A percentile compares a stretch with the other conserved stretches of the same genome.
Conservation (phyloP, 2,113 vertebrate species). For the Periophthalmus modestus region DNA sequence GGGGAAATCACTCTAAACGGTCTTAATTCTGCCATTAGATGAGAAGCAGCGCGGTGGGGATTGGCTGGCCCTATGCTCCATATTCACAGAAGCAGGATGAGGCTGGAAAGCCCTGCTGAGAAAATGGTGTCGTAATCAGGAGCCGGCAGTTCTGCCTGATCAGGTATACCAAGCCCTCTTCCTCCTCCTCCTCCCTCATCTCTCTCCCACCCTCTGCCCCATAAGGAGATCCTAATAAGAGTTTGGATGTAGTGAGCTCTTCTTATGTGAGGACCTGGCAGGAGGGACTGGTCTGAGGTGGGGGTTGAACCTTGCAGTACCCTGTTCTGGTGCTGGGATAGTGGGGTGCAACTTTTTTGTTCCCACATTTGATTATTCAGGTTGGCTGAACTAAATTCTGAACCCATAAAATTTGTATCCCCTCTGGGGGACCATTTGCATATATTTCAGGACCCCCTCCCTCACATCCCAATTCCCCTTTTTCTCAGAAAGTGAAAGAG, state of each 20-base stretch:
- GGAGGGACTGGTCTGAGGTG: slow-evolving; percentile 69
- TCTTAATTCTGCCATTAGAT: slow-evolving; percentile 99
- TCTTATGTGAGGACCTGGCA: slow-evolving; percentile 75
- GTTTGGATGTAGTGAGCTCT: slow-evolving; percentile 72
- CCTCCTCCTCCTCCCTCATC: slow-evolving; percentile 59
- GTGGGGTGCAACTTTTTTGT: slow-evolving; percentile 69
- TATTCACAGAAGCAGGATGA: slow-evolving; percentile 94
- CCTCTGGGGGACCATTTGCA: slow-evolving; percentile 85
- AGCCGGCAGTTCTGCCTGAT: slow-evolving; percentile 93
- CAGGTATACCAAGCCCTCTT: slow-evolving; percentile 79
- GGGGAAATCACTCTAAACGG: slow-evolving; percentile 97
- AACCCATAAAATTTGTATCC: slow-evolving; percentile 87
- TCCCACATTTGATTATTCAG: slow-evolving; percentile 93
- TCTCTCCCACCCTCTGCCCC: slow-evolving; percentile 60
- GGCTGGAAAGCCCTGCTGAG: slow-evolving; percentile 92
- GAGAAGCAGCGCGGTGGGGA: slow-evolving; percentile 84
- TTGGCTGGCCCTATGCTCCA: slow-evolving; percentile 90
- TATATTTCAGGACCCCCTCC: slow-evolving; percentile 74
- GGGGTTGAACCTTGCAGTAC: slow-evolving; percentile 68
- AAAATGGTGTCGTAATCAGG: slow-evolving; percentile 99
- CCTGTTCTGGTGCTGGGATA: slow-evolving; percentile 42
- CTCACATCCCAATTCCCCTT: slow-evolving; percentile 65
- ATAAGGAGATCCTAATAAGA: slow-evolving; percentile 92
- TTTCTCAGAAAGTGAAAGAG: slow-evolving; percentile 79
- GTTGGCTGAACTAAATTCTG: slow-evolving; percentile 88